Evolutionary conservation across 2,113 vertebrate genomes (phyloP).

Genomic region (Pycnonotus jocosus): DNA sequence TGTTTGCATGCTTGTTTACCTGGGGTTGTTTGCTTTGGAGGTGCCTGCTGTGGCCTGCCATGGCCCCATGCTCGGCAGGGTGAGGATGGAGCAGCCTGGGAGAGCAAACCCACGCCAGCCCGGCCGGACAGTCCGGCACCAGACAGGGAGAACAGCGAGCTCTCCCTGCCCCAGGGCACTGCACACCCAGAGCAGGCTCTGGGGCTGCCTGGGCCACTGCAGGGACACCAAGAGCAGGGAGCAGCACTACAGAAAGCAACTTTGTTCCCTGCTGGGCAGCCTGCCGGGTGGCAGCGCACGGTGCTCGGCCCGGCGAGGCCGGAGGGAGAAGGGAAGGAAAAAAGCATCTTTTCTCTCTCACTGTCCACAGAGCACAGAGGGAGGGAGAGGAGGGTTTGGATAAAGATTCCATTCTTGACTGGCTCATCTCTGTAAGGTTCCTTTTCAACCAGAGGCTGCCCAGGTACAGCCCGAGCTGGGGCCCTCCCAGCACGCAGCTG

Average conservation of each 20-base stretch:
- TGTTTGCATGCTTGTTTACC: background rate
- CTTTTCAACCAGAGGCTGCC: background rate
- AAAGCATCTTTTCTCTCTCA: conserved; percentile 50
- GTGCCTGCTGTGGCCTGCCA: background rate
- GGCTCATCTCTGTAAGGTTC: background rate
- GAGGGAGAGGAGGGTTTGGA: conserved; percentile 17
- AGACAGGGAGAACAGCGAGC: background rate
- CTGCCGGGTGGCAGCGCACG: conserved; percentile 25
- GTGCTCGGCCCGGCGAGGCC: background rate
- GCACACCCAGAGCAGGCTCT: background rate
- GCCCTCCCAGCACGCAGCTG: background rate
- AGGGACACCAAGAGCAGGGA: background rate
- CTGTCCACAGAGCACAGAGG: background rate
- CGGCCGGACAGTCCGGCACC: background rate
- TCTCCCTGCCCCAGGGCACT: background rate
- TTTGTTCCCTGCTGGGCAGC: conserved; percentile 48
- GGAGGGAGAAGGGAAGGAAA: conserved; percentile 23
- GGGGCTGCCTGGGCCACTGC: background rate
- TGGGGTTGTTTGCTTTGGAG: conserved; percentile 55
- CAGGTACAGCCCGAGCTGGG: background rate
- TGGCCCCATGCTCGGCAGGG: background rate
- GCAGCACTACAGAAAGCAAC: conserved; percentile 33
- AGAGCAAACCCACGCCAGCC: background rate
- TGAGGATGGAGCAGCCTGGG: background rate
- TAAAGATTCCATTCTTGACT: conserved; percentile 41